Conservation (phyloP, 2,113 vertebrate species). For the Dasyornis broadbenti region DNA sequence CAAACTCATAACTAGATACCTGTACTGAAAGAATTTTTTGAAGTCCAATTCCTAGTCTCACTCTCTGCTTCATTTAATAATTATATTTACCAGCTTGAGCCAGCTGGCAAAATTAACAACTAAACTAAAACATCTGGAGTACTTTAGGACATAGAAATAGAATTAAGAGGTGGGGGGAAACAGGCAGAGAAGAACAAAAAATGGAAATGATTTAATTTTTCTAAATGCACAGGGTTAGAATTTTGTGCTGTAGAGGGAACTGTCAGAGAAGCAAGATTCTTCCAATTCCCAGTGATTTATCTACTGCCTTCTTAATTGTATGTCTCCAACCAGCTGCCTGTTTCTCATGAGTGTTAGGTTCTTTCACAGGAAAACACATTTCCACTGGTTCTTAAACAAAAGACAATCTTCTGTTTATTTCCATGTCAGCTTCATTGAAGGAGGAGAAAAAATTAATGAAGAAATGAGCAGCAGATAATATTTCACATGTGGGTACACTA, state of each 20-base stretch:
- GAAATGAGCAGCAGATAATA: neutral
- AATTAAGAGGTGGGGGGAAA: neutral
- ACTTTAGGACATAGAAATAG: neutral
- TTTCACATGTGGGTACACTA: neutral
- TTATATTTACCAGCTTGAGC: neutral
- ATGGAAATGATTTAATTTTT: neutral
- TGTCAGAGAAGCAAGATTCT: neutral
- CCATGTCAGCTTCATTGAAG: neutral
- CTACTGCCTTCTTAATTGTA: neutral
- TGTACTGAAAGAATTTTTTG: neutral
- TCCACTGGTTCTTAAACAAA: neutral
- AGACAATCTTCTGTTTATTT: neutral
- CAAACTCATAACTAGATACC: neutral
- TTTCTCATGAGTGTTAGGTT: fast-evolving
- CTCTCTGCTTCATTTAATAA: neutral
- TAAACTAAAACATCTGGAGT: neutral
- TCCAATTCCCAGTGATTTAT: neutral
- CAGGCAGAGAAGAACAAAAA: neutral
- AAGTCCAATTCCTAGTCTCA: neutral
- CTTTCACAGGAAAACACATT: neutral
- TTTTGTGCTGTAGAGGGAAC: neutral
- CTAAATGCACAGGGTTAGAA: neutral
- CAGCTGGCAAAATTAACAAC: neutral
- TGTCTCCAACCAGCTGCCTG: neutral
- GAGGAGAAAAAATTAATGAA: neutral